Percentiles rank a stretch among this genome's conserved stretches.
phyloP scores from a whole-genome alignment of 1,140 invertebrate species.

The Anthonomus grandis region DNA sequence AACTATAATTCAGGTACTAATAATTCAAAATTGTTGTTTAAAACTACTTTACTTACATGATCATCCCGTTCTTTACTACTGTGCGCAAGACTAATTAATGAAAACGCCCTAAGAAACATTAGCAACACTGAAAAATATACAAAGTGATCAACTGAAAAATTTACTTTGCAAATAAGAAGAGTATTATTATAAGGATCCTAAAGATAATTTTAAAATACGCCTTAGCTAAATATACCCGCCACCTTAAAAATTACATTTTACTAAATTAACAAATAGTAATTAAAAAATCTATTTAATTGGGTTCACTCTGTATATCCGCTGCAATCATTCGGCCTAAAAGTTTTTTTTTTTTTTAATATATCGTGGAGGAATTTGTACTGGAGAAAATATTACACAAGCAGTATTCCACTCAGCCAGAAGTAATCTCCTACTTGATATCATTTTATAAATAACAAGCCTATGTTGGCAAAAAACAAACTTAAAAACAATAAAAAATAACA shows the following conservation, averaged over 20 bases:
- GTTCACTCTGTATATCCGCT: slow-evolving; percentile 22
- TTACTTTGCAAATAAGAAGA: background rate
- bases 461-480: slow-evolving; percentile 38
- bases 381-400: slow-evolving; percentile 42
- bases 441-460: slow-evolving; percentile 46
- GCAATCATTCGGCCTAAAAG: slow-evolving; percentile 26
- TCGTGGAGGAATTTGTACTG: slow-evolving; percentile 48
- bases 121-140: slow-evolving; percentile 15
- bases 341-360: slow-evolving; percentile 32
- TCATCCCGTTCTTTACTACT: slow-evolving; percentile 10
- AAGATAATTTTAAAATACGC: slow-evolving; percentile 10
- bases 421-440: slow-evolving; percentile 28
- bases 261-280: slow-evolving; percentile 9
- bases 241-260: slow-evolving; percentile 12
- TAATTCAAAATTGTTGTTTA: background rate
- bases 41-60: background rate
- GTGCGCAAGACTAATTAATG: slow-evolving; percentile 6
- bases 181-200: slow-evolving; percentile 4
- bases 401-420: slow-evolving; percentile 43
- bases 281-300: slow-evolving; percentile 22
- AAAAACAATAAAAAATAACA: slow-evolving; percentile 35
- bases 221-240: slow-evolving; percentile 17
- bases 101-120: slow-evolving; percentile 15
- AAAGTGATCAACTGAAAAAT: slow-evolving; percentile 18
- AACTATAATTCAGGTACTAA: too few species aligned